Conservation (phyloP, 2,113 vertebrate genomes). For the Eurypyga helias region DNA sequence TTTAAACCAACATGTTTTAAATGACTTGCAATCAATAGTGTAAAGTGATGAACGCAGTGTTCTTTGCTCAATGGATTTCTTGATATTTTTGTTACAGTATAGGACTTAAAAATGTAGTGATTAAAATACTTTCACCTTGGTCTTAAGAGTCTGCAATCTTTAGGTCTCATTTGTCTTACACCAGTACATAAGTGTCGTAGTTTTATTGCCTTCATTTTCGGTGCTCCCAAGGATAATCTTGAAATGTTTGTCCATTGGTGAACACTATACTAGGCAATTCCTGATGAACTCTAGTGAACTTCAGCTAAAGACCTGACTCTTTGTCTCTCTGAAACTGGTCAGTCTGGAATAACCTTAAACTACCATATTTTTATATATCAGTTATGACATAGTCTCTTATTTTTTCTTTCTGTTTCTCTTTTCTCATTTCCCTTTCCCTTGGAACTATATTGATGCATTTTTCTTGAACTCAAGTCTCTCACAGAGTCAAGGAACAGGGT, state of each 20-base stretch:
- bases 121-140: neutral
- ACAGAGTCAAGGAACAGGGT: neutral
- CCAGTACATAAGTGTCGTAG: rapidly evolving
- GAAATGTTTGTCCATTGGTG: neutral
- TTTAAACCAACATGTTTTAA: neutral
- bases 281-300: neutral
- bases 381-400: rapidly evolving
- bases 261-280: neutral
- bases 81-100: neutral
- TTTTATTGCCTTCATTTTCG: neutral
- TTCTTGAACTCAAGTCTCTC: neutral
- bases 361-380: too few species aligned
- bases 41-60: neutral
- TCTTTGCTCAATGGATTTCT: neutral
- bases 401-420: neutral
- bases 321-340: neutral
- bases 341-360: neutral
- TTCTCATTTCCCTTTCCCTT: neutral
- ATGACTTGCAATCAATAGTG: neutral
- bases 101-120: neutral
- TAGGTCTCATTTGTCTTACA: neutral
- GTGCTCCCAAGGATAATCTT: neutral
- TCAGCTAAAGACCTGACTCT: neutral
- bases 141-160: neutral
- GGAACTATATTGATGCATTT: neutral